These are phyloP conservation scores for Sepiola atlantica DNA, from an alignment of 2,888 invertebrate genomes.

Conservation along the genomic window DNA sequence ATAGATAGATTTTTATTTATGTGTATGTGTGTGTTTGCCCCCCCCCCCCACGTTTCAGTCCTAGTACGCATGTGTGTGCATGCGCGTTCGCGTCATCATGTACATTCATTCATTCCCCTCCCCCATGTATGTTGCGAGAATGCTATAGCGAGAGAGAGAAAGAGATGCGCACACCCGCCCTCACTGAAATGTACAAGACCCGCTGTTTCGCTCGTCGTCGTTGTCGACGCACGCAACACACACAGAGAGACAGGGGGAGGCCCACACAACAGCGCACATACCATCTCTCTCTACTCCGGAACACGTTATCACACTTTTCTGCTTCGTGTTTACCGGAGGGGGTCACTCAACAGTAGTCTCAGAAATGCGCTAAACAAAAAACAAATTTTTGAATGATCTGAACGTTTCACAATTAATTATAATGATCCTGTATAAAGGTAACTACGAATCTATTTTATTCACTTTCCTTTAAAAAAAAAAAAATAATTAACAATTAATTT, in stretches of 20 bases:
- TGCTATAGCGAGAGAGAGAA: not conserved
- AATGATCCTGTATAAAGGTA: not conserved
- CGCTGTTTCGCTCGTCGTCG: not conserved
- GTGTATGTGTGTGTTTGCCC: not conserved
- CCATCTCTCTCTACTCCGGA: not conserved
- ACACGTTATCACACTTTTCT: not conserved
- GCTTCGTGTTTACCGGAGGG: slow-evolving; percentile 12
- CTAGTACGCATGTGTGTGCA: not conserved
- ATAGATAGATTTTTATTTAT: not conserved
- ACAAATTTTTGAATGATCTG: slow-evolving; percentile 4
- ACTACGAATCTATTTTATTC: not conserved
- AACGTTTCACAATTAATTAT: not conserved
- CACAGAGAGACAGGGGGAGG: not conserved
- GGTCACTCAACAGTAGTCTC: slow-evolving; percentile 32
- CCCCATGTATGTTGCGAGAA: not conserved
- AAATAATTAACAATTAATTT: too few species aligned
- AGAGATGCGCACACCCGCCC: not conserved
- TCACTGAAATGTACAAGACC: not conserved
- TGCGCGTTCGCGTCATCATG: not conserved
- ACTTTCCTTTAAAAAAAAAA: not conserved
- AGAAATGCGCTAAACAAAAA: not conserved
- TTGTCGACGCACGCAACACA: not conserved
- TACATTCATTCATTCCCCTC: not conserved
- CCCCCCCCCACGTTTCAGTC: not conserved
- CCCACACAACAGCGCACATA: not conserved